These are phyloP conservation scores for Anarsia innoxiella DNA, from an alignment of 2,888 invertebrate species.

Conservation along the genomic window DNA sequence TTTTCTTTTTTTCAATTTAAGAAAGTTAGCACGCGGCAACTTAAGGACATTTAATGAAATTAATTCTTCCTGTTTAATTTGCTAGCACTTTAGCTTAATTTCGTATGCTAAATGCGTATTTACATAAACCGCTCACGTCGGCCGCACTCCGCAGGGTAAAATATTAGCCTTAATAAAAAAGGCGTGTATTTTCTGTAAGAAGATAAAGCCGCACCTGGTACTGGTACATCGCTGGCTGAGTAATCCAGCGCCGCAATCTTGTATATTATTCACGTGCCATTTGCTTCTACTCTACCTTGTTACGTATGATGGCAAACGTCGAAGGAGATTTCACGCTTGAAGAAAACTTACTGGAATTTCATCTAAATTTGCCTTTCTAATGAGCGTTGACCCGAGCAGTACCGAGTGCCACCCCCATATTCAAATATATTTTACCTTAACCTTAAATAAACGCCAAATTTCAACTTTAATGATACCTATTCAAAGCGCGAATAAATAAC, in stretches of 20 bases:
- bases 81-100: too few species aligned
- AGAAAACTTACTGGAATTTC: neutral
- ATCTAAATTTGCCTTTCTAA: neutral
- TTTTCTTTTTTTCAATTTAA: too few species aligned
- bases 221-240: constrained; percentile 15
- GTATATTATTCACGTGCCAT: constrained; percentile 54
- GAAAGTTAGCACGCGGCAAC: too few species aligned
- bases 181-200: constrained; percentile 7
- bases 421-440: too few species aligned
- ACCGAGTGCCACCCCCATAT: neutral
- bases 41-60: too few species aligned
- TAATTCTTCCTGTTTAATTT: too few species aligned
- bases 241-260: constrained; percentile 35
- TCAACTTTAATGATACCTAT: too few species aligned
- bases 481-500: too few species aligned
- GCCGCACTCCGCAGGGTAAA: constrained; percentile 9
- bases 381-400: too few species aligned
- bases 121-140: constrained; percentile 12
- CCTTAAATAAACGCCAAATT: too few species aligned
- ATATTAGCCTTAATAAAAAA: constrained; percentile 17
- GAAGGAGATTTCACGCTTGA: constrained; percentile 7
- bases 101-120: constrained; percentile 9
- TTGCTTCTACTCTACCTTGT: constrained; percentile 33
- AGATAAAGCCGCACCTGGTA: constrained; percentile 26
- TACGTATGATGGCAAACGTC: constrained; percentile 27